Percentiles rank a stretch among this genome's conserved stretches.
Conservation (phyloP, 2,888 invertebrate species). For the Tipula confusa region DNA sequence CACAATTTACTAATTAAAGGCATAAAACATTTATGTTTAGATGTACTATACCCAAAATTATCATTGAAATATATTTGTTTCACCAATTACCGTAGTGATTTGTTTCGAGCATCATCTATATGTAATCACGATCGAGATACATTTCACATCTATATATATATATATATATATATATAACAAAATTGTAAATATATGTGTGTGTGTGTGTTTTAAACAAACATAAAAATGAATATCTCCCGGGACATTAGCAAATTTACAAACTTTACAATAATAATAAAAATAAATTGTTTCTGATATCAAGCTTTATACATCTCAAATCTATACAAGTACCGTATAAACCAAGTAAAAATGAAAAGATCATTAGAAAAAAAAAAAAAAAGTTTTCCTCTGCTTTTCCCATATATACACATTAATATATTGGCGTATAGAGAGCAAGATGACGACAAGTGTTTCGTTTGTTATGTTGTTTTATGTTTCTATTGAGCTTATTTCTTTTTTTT, state of each 20-base stretch:
- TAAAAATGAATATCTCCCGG: conserved; percentile 25
- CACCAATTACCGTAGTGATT: conserved; percentile 5
- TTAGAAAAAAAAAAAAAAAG: not conserved
- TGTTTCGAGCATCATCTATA: conserved; percentile 3
- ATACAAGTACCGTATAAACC: not conserved
- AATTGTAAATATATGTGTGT: too few species aligned
- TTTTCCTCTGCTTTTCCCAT: not conserved
- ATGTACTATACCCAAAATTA: not conserved
- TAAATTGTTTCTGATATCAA: conserved; percentile 25
- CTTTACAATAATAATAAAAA: conserved; percentile 25
- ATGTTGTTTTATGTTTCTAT: conserved; percentile 4
- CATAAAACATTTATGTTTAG: not conserved
- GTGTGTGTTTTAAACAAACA: not conserved
- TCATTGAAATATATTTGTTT: not conserved
- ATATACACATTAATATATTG: not conserved
- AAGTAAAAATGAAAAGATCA: not conserved
- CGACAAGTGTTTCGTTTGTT: conserved; percentile 20
- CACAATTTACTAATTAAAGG: not conserved
- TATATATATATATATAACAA: not conserved
- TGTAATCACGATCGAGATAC: not conserved
- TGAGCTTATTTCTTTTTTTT: not conserved
- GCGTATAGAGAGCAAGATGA: not conserved
- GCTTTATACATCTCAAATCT: conserved; percentile 12
- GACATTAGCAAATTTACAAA: conserved; percentile 15
- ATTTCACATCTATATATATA: not conserved